These are phyloP conservation scores for Pantherophis alleghaniensis DNA, from an alignment of 2,797 vertebrate species.

Conservation along the genomic window DNA sequence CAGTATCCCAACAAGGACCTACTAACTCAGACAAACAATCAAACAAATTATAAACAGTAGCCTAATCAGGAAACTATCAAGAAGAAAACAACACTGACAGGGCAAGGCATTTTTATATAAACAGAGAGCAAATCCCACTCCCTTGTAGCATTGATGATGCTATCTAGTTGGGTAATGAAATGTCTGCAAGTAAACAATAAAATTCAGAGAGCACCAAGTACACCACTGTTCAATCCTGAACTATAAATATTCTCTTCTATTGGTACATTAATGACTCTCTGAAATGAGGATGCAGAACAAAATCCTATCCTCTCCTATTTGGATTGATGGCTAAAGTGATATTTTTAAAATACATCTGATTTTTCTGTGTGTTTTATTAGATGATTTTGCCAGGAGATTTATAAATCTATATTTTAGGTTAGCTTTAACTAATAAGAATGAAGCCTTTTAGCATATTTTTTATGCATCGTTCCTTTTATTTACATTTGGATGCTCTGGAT, in stretches of 20 bases:
- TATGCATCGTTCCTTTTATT: neutral
- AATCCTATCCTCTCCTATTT: neutral
- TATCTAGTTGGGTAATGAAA: neutral
- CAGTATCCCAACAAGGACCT: neutral
- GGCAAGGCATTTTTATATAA: neutral
- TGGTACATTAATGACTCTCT: neutral
- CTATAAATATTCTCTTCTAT: neutral
- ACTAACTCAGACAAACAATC: neutral
- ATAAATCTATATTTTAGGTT: no score
- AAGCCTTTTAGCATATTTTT: no score
- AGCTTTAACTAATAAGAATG: no score
- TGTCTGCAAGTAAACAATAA: neutral
- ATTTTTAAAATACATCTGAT: neutral
- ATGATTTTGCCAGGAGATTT: no score
- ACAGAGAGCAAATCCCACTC: neutral
- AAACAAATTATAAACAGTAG: neutral
- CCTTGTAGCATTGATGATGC: neutral
- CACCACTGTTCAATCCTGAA: neutral
- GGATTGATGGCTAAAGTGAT: neutral
- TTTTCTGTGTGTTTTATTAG: neutral
- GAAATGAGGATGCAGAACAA: neutral
- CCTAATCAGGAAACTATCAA: neutral
- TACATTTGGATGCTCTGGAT: neutral
- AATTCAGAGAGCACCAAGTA: neutral
- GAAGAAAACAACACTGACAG: neutral